A percentile compares a stretch with the other conserved stretches of the same genome.
phyloP scores from a whole-genome alignment of 2,113 vertebrate genomes.

The Oostethus manadensis region DNA sequence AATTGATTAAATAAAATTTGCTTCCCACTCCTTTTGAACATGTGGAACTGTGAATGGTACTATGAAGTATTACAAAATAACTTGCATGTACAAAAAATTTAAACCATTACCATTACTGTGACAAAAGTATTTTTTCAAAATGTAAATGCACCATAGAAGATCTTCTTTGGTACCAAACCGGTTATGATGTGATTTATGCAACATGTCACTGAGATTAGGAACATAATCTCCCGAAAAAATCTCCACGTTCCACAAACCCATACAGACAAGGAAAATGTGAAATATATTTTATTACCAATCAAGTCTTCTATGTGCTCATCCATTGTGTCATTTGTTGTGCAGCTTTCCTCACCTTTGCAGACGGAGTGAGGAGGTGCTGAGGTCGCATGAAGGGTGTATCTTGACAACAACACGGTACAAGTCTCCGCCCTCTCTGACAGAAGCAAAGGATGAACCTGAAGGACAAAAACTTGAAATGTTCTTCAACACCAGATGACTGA shows the following conservation, averaged over 20 bases:
- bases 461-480: neutral
- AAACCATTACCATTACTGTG: too few species aligned
- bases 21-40: too few species aligned
- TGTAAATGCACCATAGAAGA: too few species aligned
- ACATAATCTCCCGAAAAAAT: neutral
- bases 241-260: neutral
- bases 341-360: conserved; percentile 39
- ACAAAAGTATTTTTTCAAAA: too few species aligned
- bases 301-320: neutral
- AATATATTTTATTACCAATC: conserved; percentile 26
- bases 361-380: conserved; percentile 28
- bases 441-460: conserved; percentile 63
- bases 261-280: neutral
- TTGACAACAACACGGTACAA: conserved; percentile 60
- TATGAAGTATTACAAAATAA: too few species aligned
- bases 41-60: too few species aligned
- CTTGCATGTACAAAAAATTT: too few species aligned
- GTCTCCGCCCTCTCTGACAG: conserved; percentile 58
- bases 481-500: too few species aligned
- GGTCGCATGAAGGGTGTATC: conserved; percentile 53
- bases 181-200: conserved; percentile 44
- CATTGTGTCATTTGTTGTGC: neutral
- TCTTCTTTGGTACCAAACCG: conserved; percentile 6
- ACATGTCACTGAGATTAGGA: conserved; percentile 41
- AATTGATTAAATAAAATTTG: too few species aligned